These are phyloP conservation scores for Molossus molossus DNA, from an alignment of 2,797 vertebrate species.

Conservation along the genomic window DNA sequence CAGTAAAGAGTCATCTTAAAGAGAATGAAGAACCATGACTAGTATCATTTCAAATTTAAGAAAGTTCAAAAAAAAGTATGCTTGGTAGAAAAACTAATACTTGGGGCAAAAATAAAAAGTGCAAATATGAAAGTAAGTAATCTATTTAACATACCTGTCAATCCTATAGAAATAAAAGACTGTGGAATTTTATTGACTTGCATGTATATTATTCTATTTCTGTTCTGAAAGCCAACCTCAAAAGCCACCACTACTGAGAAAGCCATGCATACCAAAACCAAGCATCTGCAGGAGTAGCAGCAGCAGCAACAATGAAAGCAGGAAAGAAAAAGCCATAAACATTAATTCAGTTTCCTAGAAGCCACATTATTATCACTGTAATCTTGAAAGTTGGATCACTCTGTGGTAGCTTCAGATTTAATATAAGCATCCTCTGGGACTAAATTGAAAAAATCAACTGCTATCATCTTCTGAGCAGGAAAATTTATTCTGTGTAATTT, in stretches of 20 bases:
- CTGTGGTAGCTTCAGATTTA: slow-evolving; percentile 70
- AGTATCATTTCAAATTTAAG: slow-evolving; percentile 34
- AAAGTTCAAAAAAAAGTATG: slow-evolving; percentile 5
- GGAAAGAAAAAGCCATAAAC: slow-evolving; percentile 25
- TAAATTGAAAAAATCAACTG: slow-evolving; percentile 81
- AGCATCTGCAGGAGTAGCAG: neutral
- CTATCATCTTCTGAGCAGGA: slow-evolving; percentile 66
- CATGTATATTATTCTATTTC: slow-evolving; percentile 36
- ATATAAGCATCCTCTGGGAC: slow-evolving; percentile 44
- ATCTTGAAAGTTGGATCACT: slow-evolving; percentile 68
- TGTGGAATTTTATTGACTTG: neutral
- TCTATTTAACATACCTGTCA: neutral
- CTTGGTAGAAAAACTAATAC: slow-evolving; percentile 25
- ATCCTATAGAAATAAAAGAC: neutral
- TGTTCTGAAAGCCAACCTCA: slow-evolving; percentile 47
- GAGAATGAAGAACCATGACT: neutral
- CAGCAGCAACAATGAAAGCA: slow-evolving; percentile 6
- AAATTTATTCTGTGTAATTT: slow-evolving; percentile 80
- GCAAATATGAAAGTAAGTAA: slow-evolving; percentile 18
- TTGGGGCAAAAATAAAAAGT: neutral
- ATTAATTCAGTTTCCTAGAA: slow-evolving; percentile 74
- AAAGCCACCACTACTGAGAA: slow-evolving; percentile 34
- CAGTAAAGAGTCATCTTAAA: neutral
- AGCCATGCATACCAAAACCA: slow-evolving; percentile 1
- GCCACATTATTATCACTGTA: slow-evolving; percentile 60